These are phyloP conservation scores for Microtus pennsylvanicus DNA, from an alignment of 2,113 vertebrate genomes.

Conservation along the genomic window DNA sequence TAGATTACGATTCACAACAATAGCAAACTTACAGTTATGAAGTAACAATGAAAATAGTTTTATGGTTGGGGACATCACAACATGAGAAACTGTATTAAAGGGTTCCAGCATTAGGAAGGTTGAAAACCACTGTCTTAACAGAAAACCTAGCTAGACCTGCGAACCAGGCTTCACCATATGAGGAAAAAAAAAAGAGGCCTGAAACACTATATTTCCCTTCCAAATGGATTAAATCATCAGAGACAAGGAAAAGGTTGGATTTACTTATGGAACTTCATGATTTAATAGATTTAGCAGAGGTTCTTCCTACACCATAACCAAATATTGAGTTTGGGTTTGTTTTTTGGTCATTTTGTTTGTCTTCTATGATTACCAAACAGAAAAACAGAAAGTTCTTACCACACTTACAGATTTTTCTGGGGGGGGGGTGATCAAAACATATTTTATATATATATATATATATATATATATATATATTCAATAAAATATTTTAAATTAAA, in stretches of 20 bases:
- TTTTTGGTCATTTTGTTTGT: background rate
- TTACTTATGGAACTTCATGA: slow-evolving; percentile 2
- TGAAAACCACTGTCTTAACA: background rate
- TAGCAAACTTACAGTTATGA: background rate
- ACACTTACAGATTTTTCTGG: background rate
- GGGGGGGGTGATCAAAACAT: background rate
- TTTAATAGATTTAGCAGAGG: slow-evolving; percentile 27
- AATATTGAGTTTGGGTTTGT: slow-evolving; percentile 43
- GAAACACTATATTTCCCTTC: background rate
- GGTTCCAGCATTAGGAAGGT: background rate
- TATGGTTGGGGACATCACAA: background rate
- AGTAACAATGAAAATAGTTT: background rate
- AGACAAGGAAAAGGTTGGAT: slow-evolving; percentile 35
- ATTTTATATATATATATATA: background rate
- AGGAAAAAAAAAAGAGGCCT: slow-evolving; percentile 14
- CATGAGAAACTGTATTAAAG: background rate
- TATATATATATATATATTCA: background rate
- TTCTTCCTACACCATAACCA: background rate
- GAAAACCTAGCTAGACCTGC: background rate
- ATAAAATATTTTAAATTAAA: background rate
- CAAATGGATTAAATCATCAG: background rate
- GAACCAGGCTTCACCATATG: slow-evolving; percentile 30
- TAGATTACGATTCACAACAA: background rate
- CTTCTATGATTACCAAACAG: background rate
- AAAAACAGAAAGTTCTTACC: slow-evolving; percentile 37